Evolutionary conservation across 2,797 vertebrate species (phyloP), one percentile per base, ranked within the genome.

Genomic region (Jordanella pulchra): DNA sequence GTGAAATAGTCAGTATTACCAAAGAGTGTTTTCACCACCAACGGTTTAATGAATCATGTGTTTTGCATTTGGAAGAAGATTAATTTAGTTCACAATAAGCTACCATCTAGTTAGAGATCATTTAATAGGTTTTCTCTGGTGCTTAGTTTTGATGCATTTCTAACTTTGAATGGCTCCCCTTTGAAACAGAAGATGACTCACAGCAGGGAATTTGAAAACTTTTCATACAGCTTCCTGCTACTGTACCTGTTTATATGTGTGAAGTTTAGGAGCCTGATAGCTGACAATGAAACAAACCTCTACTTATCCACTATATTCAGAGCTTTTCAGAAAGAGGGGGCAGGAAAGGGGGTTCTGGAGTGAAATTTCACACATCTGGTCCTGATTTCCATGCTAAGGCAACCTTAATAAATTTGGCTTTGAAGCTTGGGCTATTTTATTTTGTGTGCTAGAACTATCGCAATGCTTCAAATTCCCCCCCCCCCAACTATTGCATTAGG

Each of bases 331-430:
- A 76, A 76, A 67, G 63, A 17, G 35, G 30, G 65, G 69, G 83
- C 65, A 81, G 83, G 77, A 84, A 71, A 87, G 86, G 83, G 4
- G 80, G 79, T 71, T 81, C 89, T 89, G 89, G 77, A 90, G 92
- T 69, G 32, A 88, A 71, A 87, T 86, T 84, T 93, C 85, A 94
- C 95, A 95, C 96, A 96, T 96, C 95, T 97, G 95, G 95, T 95
- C 93, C 94, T 94, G 93, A 96, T 97, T 96, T 95, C 93, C 94
- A 94, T 93, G 93, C 91, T 92, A 90, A 95, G 94, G 95, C 95
- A 91, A 92, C 89, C 93, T 96, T 96, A 95, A 96, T 95, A 96
- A 96, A 95, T 94, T 92, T 84, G 92, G 88, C 96, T 97, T 97
- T 96, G 96, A 96, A 96, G 96, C 94, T 72, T 56, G 84, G 87